Evolutionary conservation across 1,140 invertebrate species (phyloP).

Genomic region (Plectrocnemia conspersa): DNA sequence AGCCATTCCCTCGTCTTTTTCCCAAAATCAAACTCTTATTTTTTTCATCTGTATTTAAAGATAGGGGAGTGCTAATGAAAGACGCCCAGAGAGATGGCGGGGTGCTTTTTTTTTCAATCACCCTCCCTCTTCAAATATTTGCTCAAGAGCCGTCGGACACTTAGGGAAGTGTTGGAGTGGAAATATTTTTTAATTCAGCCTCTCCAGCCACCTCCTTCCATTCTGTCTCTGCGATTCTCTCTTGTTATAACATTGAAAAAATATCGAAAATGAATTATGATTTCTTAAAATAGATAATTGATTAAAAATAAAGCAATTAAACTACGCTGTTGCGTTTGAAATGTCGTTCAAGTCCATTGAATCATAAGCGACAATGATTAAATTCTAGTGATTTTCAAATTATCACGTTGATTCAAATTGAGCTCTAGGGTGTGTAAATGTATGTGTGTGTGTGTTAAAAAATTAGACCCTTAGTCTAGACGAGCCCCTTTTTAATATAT

Average conservation of each 20-base stretch:
- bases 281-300: too few relatives aligned
- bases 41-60: constrained; percentile 14
- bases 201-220: constrained; percentile 4
- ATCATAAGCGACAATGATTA: too few relatives aligned
- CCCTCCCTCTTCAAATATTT: constrained; percentile 32
- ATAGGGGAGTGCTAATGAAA: constrained; percentile 32
- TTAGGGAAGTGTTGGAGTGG: constrained; percentile 32
- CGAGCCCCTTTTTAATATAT: too few relatives aligned
- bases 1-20: constrained; percentile 20
- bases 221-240: constrained; percentile 7
- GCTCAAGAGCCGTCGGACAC: constrained; percentile 30
- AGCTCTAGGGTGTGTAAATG: neutral
- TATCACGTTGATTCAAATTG: too few relatives aligned
- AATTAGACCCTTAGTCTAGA: neutral
- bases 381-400: too few relatives aligned
- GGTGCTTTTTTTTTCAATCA: constrained; percentile 14
- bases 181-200: constrained; percentile 26
- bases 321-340: too few relatives aligned
- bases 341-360: too few relatives aligned
- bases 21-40: constrained; percentile 29
- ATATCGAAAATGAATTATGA: too few relatives aligned
- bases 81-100: constrained; percentile 22
- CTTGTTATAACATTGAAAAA: too few relatives aligned
- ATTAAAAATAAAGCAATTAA: too few relatives aligned
- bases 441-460: neutral